Base-by-base conservation (phyloP, 1,140 invertebrate species). In the Tetraneura akinire region DNA sequence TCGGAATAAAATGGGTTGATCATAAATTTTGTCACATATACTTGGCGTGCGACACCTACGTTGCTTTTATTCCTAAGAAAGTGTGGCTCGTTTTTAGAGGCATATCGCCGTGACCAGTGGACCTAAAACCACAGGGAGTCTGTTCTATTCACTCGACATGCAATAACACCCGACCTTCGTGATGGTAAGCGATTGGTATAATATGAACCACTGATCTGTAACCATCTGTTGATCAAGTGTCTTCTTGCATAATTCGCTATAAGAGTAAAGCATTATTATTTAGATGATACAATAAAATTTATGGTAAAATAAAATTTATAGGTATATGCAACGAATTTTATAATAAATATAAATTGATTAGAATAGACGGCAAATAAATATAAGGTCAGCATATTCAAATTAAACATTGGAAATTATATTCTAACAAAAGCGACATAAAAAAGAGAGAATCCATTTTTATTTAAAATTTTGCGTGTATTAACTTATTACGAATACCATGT, bases 1-100 rank as follows among this genome's bases (percentile, higher is more conserved):
- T 64, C 18, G 2, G 18, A 23, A 62, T n/a, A 8, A 21, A 68
- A 47, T 8, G 14, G 5, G 51, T 57, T 16, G 73, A 76, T 45
- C 73, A 57, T 51, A 14, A 23, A 18, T 57, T 57, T 2, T 16
- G n/a, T 74, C 49, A 23, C n/a, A 21, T 51, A 26, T 73, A 29
- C 47, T 53, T 55, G n/a, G 53, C 71, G 37, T 37, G 53, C 53
- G 73, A 76, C 73, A 76, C 73, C 73, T 76, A 76, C 73, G 32
- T 21, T n/a, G n/a, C n/a, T 60, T 55, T 74, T 29, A 3, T 71
- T 74, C n/a, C 55, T 21, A 37, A 76, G 73, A 76, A 76, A 76
- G 73, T 76, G 53, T 32, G 68, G 16, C 70, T 3, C 37, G 64
- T 68, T 68, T 68, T 68, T 23, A 68, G 21, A 68, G 37, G 21